These are phyloP conservation scores for Antheraea pernyi DNA, from an alignment of 1,140 invertebrate genomes.

Conservation along the genomic window DNA sequence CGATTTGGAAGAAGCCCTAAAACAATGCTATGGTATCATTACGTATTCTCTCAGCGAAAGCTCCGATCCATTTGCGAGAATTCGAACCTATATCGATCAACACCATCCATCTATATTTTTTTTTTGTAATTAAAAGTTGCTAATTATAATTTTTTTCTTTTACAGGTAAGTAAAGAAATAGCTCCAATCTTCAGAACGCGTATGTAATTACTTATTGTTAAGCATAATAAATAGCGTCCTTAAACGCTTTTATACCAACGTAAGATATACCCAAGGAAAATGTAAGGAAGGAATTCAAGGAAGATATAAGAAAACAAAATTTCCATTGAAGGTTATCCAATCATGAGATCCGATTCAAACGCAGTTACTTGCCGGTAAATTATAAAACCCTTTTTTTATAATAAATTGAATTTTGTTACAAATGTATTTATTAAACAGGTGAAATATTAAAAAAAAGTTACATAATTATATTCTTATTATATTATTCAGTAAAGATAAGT, in stretches of 20 bases:
- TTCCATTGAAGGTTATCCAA: not conserved
- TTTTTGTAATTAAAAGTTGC: too few species aligned
- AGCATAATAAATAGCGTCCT: not conserved
- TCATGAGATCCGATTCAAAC: not conserved
- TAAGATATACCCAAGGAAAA: not conserved
- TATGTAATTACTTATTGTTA: conserved; percentile 12
- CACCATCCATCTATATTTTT: too few species aligned
- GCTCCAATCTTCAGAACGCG: conserved; percentile 19
- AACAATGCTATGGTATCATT: too few species aligned
- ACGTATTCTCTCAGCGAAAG: too few species aligned
- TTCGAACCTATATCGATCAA: too few species aligned
- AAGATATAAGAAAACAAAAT: conserved; percentile 2
- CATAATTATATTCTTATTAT: too few species aligned
- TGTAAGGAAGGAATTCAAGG: too few species aligned
- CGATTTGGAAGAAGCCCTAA: too few species aligned
- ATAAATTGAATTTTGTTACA: conserved; percentile 2
- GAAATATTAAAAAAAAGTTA: too few species aligned
- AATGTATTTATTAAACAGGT: not conserved
- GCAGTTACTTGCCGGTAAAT: not conserved
- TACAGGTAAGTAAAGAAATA: conserved; percentile 34
- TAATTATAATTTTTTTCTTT: conserved; percentile 18
- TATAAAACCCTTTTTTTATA: not conserved
- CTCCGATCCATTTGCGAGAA: too few species aligned
- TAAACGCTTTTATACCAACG: not conserved
- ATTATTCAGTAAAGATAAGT: too few species aligned